These are phyloP conservation scores for Gorsachius goisagi DNA, from an alignment of 2,113 vertebrate genomes.

Conservation along the genomic window DNA sequence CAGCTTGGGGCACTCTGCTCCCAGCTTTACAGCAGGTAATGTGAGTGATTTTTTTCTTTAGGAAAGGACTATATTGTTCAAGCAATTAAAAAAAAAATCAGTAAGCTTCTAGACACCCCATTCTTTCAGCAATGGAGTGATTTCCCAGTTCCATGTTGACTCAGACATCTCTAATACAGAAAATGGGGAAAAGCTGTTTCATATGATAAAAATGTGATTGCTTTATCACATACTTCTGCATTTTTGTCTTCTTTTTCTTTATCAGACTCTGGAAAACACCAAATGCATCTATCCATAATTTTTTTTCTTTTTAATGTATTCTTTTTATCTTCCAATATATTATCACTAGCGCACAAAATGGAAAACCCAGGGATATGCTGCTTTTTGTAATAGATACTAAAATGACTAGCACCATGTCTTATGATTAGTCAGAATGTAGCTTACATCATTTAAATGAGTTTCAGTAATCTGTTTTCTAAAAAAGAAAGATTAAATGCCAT, in stretches of 20 bases:
- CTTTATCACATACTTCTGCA: neutral
- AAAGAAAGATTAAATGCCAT: neutral
- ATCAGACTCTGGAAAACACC: neutral
- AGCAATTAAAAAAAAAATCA: neutral
- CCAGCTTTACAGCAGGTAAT: neutral
- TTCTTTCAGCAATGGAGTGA: neutral
- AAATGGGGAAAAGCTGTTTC: neutral
- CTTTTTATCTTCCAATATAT: neutral
- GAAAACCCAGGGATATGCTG: neutral
- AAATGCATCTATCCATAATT: neutral
- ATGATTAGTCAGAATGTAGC: neutral
- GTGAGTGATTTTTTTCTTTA: neutral
- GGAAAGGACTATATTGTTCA: neutral
- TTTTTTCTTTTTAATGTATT: neutral
- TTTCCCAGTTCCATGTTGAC: neutral
- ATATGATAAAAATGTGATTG: neutral
- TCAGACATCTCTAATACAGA: neutral
- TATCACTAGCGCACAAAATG: neutral
- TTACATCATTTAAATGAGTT: neutral
- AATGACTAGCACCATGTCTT: neutral
- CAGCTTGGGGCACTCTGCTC: neutral
- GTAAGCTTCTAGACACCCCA: neutral
- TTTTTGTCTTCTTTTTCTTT: neutral
- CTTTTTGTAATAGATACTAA: neutral
- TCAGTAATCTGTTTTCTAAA: neutral